Base-by-base conservation (phyloP, 2,888 invertebrate genomes). In the Ptilodon capucinus region DNA sequence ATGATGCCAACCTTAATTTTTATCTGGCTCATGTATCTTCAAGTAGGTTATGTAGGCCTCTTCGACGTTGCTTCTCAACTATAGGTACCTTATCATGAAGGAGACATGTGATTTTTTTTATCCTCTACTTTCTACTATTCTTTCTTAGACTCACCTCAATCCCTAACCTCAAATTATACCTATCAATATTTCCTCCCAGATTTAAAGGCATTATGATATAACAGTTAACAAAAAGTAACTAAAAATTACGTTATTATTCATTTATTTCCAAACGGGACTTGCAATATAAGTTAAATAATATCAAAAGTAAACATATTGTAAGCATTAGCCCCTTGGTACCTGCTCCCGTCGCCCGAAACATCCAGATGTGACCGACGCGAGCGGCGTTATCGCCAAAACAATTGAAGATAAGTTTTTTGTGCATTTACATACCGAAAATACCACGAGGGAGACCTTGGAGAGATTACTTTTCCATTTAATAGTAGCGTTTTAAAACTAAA, bases 291-390 rank as follows among this genome's bases (percentile, higher is more conserved):
- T n/a, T 28, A n/a, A n/a, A n/a, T 28, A 28, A 11, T 32, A 14
- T 14, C 3, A 13, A 2, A 14, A n/a, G 7, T 7, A 14, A 14
- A 32, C 14, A 32, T 14, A 32, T 32, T 14, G 32, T 32, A 32
- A 14, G 32, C 3, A 28, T n/a, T n/a, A 11, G 16, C 16, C 14
- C 1, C 32, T 32, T 9, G 40, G 44, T 58, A 61, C 58, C 58
- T 58, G 58, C 44, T 7, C 34, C 3, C 3, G 42, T 57, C 61
- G 51, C 61, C 40, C 46, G 41, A 16, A 36, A 18, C 21, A n/a
- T 18, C 28, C 61, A 51, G 57, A 61, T 51, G 51, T 40, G 42
- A 38, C 35, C 14, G 17, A 17, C 38, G 2, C 55, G 47, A 14
- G 16, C 19, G n/a, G 13, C 7, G 40, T 44, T 44, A 48, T 42